These are phyloP conservation scores for Trematomus loennbergii DNA, from an alignment of 2,113 vertebrate genomes.

Conservation along the genomic window DNA sequence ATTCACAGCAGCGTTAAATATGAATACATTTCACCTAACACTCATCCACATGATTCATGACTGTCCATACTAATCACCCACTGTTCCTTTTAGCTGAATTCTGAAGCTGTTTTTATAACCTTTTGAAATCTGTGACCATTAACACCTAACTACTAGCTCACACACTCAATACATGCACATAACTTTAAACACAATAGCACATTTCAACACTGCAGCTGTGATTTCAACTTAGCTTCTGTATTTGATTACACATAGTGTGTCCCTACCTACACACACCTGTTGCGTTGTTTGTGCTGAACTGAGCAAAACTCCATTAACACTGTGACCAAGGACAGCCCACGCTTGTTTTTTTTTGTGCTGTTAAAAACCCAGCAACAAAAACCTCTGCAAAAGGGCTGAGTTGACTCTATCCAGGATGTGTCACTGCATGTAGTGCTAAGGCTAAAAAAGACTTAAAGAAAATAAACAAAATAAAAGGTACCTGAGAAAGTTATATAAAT, in stretches of 20 bases:
- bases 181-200: background rate
- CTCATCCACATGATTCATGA: constrained; percentile 22
- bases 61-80: constrained; percentile 18
- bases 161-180: background rate
- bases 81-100: constrained; percentile 6
- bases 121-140: background rate
- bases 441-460: background rate
- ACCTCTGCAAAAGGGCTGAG: background rate
- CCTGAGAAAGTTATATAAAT: background rate
- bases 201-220: background rate
- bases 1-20: background rate
- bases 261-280: constrained; percentile 15
- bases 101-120: constrained; percentile 1
- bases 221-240: background rate
- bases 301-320: constrained; percentile 14
- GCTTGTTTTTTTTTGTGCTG: background rate
- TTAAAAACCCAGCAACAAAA: background rate
- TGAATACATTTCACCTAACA: constrained; percentile 4
- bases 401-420: background rate
- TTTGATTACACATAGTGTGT: background rate
- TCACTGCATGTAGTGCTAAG: background rate
- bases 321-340: constrained; percentile 19
- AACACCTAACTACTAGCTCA: constrained; percentile 2
- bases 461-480: background rate
- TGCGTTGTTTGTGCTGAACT: constrained; percentile 14